Evolutionary conservation across 2,797 vertebrate genomes (phyloP).

Genomic region (Hypotaenidia philippensis): DNA sequence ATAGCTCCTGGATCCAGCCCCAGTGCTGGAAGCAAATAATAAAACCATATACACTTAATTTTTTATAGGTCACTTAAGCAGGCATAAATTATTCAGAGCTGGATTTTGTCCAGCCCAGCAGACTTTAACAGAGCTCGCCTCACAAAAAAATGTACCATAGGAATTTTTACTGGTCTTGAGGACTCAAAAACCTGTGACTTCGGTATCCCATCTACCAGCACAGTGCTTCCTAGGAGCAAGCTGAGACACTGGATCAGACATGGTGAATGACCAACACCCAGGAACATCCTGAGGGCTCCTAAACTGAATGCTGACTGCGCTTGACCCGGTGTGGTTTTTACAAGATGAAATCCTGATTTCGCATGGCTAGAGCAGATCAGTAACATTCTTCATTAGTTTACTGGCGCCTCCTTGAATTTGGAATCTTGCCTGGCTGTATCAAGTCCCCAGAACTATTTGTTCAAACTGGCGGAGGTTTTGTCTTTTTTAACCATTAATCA

Average conservation of each 20-base stretch:
- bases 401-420: slow-evolving; percentile 50
- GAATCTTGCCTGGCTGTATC: background rate
- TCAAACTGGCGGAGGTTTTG: slow-evolving; percentile 45
- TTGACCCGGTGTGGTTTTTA: background rate
- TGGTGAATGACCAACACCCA: background rate
- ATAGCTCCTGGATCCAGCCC: background rate
- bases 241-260: background rate
- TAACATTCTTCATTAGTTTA: slow-evolving; percentile 20
- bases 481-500: slow-evolving; percentile 65
- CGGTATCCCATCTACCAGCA: fast-evolving
- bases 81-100: background rate
- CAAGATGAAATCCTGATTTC: slow-evolving; percentile 13
- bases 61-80: background rate
- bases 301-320: background rate
- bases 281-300: background rate
- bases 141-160: background rate
- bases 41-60: background rate
- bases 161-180: background rate
- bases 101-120: background rate
- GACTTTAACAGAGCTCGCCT: background rate
- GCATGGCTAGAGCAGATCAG: slow-evolving; percentile 2
- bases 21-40: background rate
- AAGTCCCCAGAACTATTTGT: slow-evolving; percentile 65
- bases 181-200: background rate
- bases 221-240: background rate